These are phyloP conservation scores for Natrix natrix DNA, from an alignment of 2,797 vertebrate species.

Conservation along the genomic window DNA sequence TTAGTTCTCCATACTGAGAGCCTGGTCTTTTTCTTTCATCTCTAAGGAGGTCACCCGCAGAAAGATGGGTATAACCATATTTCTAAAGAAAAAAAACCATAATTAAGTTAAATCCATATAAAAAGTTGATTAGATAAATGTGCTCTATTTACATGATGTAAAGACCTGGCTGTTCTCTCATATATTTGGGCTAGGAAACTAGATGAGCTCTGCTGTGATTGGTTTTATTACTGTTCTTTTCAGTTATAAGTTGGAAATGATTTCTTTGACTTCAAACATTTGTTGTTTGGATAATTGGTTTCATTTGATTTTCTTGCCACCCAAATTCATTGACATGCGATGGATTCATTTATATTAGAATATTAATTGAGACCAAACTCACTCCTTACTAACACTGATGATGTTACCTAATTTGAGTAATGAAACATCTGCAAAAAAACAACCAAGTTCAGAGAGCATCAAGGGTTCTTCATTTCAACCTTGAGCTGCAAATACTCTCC, in stretches of 20 bases:
- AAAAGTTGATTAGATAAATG: background rate
- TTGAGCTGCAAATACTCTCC: background rate
- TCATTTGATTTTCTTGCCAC: background rate
- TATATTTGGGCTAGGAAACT: background rate
- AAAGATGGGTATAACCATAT: slow-evolving; percentile 91
- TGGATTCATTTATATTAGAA: background rate
- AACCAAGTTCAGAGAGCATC: background rate
- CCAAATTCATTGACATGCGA: background rate
- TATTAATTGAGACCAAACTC: background rate
- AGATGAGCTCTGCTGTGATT: background rate
- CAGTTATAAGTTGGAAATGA: background rate
- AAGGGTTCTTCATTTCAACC: background rate
- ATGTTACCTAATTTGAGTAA: background rate
- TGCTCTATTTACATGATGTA: background rate
- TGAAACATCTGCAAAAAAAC: background rate
- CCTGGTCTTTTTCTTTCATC: slow-evolving; percentile 85
- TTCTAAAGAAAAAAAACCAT: slow-evolving; percentile 71
- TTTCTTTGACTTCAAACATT: background rate
- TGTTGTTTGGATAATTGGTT: background rate
- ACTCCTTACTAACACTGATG: background rate
- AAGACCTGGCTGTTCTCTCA: background rate
- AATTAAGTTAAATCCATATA: background rate
- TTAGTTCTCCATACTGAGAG: slow-evolving; percentile 89
- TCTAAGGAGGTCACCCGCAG: slow-evolving; percentile 92
- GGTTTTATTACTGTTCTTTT: background rate